Conservation (phyloP, 2,113 vertebrate genomes). For the Zapornia atra region DNA sequence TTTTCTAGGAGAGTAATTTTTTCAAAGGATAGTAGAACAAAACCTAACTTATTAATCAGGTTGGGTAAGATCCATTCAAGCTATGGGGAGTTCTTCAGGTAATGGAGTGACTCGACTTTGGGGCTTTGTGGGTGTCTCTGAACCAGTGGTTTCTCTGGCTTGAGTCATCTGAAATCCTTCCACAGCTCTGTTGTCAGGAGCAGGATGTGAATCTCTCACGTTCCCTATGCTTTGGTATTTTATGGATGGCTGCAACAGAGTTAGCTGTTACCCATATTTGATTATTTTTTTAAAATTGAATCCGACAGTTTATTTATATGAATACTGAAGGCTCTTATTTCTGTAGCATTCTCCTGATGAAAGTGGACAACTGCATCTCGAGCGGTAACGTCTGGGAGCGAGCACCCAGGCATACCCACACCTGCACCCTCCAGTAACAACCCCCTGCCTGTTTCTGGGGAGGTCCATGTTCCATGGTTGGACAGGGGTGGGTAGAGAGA, state of each 20-base stretch:
- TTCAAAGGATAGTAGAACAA: not conserved
- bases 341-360: not conserved
- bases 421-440: not conserved
- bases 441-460: not conserved
- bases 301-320: not conserved
- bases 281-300: not conserved
- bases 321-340: not conserved
- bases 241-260: not conserved
- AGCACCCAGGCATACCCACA: not conserved
- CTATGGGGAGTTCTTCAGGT: not conserved
- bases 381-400: not conserved
- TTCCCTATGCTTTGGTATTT: not conserved
- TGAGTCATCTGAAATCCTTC: not conserved
- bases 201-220: not conserved
- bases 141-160: not conserved
- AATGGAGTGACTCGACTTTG: not conserved
- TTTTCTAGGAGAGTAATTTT: not conserved
- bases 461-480: not conserved
- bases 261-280: not conserved
- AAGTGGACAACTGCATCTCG: not conserved
- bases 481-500: not conserved
- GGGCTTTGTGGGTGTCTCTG: not conserved
- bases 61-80: not conserved
- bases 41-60: not conserved
- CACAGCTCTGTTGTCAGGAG: not conserved